Evolutionary conservation across 2,113 vertebrate species (phyloP).

Genomic region (Zeus faber): DNA sequence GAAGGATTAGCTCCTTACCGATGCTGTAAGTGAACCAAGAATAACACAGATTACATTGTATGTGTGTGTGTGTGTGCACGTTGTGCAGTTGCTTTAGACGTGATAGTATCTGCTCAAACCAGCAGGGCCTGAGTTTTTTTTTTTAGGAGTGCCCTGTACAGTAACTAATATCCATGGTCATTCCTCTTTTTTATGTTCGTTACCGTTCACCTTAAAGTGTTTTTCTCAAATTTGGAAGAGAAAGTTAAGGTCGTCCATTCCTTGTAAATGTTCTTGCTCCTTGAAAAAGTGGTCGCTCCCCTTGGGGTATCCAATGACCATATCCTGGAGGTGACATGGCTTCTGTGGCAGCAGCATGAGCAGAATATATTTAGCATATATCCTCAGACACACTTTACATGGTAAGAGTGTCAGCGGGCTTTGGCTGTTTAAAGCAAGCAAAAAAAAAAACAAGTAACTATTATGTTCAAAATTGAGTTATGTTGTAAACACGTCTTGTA

Average conservation of each 20-base stretch:
- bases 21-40: constrained; percentile 70
- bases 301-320: constrained; percentile 54
- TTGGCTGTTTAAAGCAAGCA: no score
- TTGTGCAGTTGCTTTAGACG: constrained; percentile 29
- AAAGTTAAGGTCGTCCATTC: constrained; percentile 23
- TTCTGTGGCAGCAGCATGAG: constrained; percentile 38
- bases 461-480: not conserved
- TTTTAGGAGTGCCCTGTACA: no score
- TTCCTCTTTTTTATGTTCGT: not conserved
- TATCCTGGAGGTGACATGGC: constrained; percentile 46
- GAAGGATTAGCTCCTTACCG: constrained; percentile 61
- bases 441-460: no score
- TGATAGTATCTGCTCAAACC: no score
- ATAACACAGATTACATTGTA: constrained; percentile 69
- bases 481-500: not conserved
- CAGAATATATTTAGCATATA: constrained; percentile 75
- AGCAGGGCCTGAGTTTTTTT: no score
- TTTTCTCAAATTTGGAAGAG: constrained; percentile 6
- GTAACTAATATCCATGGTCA: constrained; percentile 6
- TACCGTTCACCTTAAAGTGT: not conserved
- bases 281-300: constrained; percentile 10
- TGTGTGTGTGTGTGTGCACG: constrained; percentile 24
- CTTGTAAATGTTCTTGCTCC: constrained; percentile 26
- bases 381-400: constrained; percentile 63
- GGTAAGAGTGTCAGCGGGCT: constrained; percentile 32